Conservation (phyloP, 2,888 invertebrate species). For the Tiliacea citrago region DNA sequence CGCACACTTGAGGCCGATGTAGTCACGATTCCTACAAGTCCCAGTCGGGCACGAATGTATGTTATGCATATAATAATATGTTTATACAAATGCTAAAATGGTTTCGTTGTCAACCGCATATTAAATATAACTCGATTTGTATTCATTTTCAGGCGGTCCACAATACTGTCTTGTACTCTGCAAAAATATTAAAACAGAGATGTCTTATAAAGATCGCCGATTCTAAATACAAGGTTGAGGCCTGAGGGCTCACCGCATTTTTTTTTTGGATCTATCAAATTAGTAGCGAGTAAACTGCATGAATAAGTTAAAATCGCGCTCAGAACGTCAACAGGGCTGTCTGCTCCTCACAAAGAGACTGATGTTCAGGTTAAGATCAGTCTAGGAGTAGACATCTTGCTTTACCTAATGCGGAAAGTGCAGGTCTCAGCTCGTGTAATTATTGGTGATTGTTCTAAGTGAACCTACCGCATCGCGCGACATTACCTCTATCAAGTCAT, state of each 20-base stretch:
- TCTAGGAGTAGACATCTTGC: not conserved
- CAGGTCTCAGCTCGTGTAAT: not conserved
- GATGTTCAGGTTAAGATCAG: not conserved
- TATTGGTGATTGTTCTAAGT: not conserved
- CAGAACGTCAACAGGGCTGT: not conserved
- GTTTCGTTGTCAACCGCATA: too few relatives aligned
- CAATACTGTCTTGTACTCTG: too few relatives aligned
- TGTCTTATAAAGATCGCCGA: too few relatives aligned
- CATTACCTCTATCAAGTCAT: conserved; percentile 13
- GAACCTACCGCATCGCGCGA: not conserved
- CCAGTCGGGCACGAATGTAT: not conserved
- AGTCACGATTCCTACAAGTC: too few relatives aligned
- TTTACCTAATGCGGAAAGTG: not conserved
- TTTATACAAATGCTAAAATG: too few relatives aligned
- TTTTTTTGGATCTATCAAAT: not conserved
- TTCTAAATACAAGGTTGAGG: too few relatives aligned
- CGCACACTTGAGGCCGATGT: not conserved
- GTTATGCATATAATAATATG: too few relatives aligned
- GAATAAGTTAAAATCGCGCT: not conserved
- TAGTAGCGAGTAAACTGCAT: not conserved
- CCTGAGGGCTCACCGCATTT: not conserved
- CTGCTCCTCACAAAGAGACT: not conserved
- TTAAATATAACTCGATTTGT: too few relatives aligned
- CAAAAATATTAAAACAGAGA: too few relatives aligned
- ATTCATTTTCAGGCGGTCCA: too few relatives aligned